Evolutionary conservation across 1,140 invertebrate species (phyloP).

Genomic region (Microplitis demolitor): DNA sequence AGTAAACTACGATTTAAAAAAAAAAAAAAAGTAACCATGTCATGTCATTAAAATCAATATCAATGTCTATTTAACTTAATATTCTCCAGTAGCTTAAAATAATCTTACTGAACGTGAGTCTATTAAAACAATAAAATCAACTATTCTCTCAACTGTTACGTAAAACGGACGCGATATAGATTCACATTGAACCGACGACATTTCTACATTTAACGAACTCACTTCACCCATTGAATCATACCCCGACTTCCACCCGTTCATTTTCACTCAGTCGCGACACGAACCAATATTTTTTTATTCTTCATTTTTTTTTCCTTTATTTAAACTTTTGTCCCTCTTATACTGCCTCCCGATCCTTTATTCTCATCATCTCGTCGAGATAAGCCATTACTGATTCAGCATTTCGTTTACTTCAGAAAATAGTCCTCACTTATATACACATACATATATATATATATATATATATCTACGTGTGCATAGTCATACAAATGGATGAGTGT

Average conservation of each 20-base stretch:
- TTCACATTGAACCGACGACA: neutral
- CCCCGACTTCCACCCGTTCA: neutral
- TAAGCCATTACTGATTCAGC: constrained; percentile 30
- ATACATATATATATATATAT: neutral
- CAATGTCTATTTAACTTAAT: no score
- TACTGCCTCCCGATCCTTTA: neutral
- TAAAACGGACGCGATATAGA: neutral
- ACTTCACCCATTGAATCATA: constrained; percentile 6
- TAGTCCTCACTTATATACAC: neutral
- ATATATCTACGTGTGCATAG: neutral
- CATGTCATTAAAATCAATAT: no score
- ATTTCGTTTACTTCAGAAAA: constrained; percentile 16
- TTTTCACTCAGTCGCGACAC: constrained; percentile 13
- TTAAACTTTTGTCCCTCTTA: neutral
- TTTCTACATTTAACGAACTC: constrained; percentile 13
- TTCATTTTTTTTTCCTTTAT: neutral
- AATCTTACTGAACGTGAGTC: neutral
- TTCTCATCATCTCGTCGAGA: neutral
- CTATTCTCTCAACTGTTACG: neutral
- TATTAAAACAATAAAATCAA: constrained; percentile 8
- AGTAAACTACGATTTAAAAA: no score
- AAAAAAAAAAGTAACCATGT: no score
- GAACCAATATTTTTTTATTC: constrained; percentile 1
- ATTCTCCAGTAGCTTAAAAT: neutral
- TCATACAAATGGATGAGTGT: constrained; percentile 15